Evolutionary conservation across 2,888 invertebrate genomes (phyloP).

Genomic region (Eumacrocentrus americanus): DNA sequence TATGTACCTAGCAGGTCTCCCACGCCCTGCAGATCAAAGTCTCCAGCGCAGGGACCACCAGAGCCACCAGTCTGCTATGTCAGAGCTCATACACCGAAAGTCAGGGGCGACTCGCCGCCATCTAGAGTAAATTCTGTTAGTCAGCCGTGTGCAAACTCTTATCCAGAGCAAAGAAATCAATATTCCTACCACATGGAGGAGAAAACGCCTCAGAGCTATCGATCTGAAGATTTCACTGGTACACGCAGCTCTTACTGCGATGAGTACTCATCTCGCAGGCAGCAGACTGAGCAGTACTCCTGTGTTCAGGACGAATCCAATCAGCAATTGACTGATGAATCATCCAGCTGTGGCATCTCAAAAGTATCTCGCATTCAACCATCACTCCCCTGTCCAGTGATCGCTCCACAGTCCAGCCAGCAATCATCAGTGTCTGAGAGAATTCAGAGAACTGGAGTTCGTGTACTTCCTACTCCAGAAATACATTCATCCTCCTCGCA

Average conservation of each 20-base stretch:
- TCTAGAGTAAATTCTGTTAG: slow-evolving; percentile 54
- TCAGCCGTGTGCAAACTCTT: slow-evolving; percentile 42
- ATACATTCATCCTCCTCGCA: slow-evolving; percentile 50
- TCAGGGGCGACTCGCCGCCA: slow-evolving; percentile 63
- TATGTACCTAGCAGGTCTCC: slow-evolving; percentile 55
- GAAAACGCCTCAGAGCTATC: slow-evolving; percentile 57
- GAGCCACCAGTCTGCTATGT: slow-evolving; percentile 56
- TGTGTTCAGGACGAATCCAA: slow-evolving; percentile 39
- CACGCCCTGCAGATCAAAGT: slow-evolving; percentile 65
- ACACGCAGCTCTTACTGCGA: slow-evolving; percentile 24
- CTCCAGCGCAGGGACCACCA: slow-evolving; percentile 76
- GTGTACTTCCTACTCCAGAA: slow-evolving; percentile 50
- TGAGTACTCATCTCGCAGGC: slow-evolving; percentile 15
- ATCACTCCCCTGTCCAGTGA: slow-evolving; percentile 48
- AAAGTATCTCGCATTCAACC: slow-evolving; percentile 42
- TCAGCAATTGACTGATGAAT: slow-evolving; percentile 35
- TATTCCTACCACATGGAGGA: slow-evolving; percentile 55
- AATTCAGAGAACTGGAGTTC: slow-evolving; percentile 49
- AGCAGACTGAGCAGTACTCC: slow-evolving; percentile 7
- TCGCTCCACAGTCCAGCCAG: background rate
- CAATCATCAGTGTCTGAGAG: slow-evolving; percentile 43
- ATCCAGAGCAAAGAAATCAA: slow-evolving; percentile 50
- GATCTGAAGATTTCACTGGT: slow-evolving; percentile 40
- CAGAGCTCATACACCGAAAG: slow-evolving; percentile 70
- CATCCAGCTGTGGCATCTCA: slow-evolving; percentile 46